Evolutionary conservation across 2,888 invertebrate species (phyloP), one percentile per base, ranked within the genome.

Genomic region (Orgyia antiqua): DNA sequence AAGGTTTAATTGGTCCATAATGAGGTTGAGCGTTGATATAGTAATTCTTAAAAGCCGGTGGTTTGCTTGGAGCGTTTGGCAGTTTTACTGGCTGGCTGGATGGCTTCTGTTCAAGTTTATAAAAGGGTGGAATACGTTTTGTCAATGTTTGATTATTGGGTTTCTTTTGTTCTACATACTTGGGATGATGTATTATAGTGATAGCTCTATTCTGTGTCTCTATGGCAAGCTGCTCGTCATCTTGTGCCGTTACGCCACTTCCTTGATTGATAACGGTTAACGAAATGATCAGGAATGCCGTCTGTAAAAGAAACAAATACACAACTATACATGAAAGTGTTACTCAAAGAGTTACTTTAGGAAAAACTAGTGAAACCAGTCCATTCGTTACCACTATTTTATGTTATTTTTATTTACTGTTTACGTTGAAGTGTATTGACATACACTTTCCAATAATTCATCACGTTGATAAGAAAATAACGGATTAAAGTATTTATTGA

Each of bases 281-380:
- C 66, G 72, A 69, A 61, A 72, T 63, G 72, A 84, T 74, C 77
- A 84, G 73, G 71, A 82, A 74, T 77, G 77, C 66, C 73, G 78
- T 75, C 86, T 84, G 80, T 72, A 68, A 37, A 33, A 33, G 45
- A 51, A 52, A 53, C 25, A 33, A 19, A 15, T 23, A 10, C 10
- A 10, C 3, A 23, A 8, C 19, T 8, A 15, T 15, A 15, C n/a
- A n/a, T n/a, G n/a, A n/a, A n/a, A n/a, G n/a, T n/a, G n/a, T n/a
- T n/a, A n/a, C n/a, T n/a, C n/a, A n/a, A n/a, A n/a, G n/a, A n/a
- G n/a, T n/a, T n/a, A n/a, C n/a, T n/a, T n/a, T n/a, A n/a, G n/a
- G n/a, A 24, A 10, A 17, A 21, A 30, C 36, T 7, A 36, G 10
- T 34, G n/a, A 12, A 20, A 13, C 25, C 10, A 9, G 3, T n/a